Base-by-base conservation (phyloP, 2,797 vertebrate genomes). In the Parambassis ranga region DNA sequence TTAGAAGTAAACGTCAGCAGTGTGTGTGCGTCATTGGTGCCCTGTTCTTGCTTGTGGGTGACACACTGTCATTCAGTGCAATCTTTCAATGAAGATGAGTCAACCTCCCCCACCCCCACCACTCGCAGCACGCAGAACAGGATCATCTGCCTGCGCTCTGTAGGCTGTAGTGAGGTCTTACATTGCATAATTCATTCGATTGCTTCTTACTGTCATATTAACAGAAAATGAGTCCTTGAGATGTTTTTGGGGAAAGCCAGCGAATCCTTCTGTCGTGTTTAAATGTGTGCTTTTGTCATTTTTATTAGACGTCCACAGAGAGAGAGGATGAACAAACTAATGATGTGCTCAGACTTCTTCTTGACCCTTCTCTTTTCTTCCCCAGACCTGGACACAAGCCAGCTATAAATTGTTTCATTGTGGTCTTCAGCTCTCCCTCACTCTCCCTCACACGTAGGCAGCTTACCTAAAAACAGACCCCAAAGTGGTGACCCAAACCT, bases 1-100 rank as follows among this genome's bases (percentile, higher is more conserved):
- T 32, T 10, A 36, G 58, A 39, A 30, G 5, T 2, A 39, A 71
- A 49, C 19, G 5, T 38, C 4, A 7, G 13, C 6, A 42, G 58
- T 62, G 44, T 38, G 39, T 18, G 18, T 75, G 48, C 44, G 20
- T 78, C 71, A 79, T 11, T 30, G 42, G 22, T 41, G 31, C 30
- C 48, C 49, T 50, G 37, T 70, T 49, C 31, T 49, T 55, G 60
- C 73, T 65, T 78, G 67, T n/a, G 52, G 75, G 65, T 80, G 77
- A 80, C 69, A 68, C 52, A 22, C 42, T 50, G 70, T 75, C 59
- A 24, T 35, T 81, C 58, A 53, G 35, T 2, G 4, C 59, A 68
- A 44, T 24, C 32, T 78, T 46, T 58, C 51, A 57, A 32, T 69
- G 27, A 47, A 61, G 67, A 84, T 92, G 86, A 91, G 67, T 91